Evolutionary conservation across 2,797 vertebrate genomes (phyloP), one percentile per base, ranked within the genome.

Genomic region (Artibeus jamaicensis): DNA sequence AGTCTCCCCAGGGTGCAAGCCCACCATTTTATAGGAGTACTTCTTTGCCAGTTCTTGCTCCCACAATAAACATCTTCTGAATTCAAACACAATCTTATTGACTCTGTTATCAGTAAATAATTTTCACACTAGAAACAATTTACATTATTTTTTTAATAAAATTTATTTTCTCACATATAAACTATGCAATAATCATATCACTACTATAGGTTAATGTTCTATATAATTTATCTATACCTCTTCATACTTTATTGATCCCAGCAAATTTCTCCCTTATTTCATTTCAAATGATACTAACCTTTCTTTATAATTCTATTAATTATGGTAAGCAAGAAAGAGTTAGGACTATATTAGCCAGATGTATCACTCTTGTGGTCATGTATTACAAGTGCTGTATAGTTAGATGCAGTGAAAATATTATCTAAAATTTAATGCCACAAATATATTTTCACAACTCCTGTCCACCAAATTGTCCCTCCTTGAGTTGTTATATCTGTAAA

Each of bases 31-130:
- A 2, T 76, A 97, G 67, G 96, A 94, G 59, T 97, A 93, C 82
- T 97, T 98, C 62, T 97, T 97, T 48, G 57, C 81, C 89, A 98
- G 50, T 37, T 98, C 96, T 95, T 98, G 96, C 24, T 98, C 98
- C 98, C 95, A 97, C 92, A 97, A 97, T 42, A 76, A 95, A 91
- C 87, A 97, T 95, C 95, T 96, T 95, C 95, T 96, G 96, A 98
- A 98, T 86, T 97, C 97, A 96, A 81, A 65, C 85, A 73, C n/a
- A 89, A 88, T 82, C 71, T 97, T 79, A 39, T 71, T 39, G 18
- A 68, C 19, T 98, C 95, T 78, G 87, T 95, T 62, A 86, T 92
- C 12, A 91, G 96, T 77, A 96, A 95, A 89, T 90, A 95, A 89
- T 59, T 88, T 92, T 94, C 92, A 96, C 94, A 65, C 94, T 98